Percentiles rank a stretch among this genome's conserved stretches.
Evolutionary conservation across 2,113 vertebrate species (phyloP).

Genomic region (Varanus komodoensis): DNA sequence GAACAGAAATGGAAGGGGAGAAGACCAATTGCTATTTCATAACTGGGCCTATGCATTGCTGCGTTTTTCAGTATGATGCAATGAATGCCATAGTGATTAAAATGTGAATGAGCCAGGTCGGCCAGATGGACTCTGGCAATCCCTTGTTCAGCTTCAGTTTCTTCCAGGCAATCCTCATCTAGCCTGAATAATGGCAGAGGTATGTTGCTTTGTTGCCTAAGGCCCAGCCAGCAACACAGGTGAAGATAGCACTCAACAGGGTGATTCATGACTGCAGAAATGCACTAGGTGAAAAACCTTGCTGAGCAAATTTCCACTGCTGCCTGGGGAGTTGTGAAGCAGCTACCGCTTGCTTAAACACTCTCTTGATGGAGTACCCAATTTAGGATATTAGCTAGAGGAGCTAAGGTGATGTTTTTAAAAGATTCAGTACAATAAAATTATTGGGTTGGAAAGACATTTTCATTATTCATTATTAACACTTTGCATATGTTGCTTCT

Average conservation of each 20-base stretch:
- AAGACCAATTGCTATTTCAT: background rate
- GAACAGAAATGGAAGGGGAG: background rate
- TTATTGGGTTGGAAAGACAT: background rate
- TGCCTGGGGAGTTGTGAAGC: background rate
- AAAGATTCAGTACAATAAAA: background rate
- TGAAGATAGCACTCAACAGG: background rate
- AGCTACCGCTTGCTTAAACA: background rate
- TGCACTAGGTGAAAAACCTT: background rate
- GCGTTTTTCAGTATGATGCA: background rate
- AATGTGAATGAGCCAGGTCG: background rate
- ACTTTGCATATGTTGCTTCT: no score
- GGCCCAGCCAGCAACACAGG: background rate
- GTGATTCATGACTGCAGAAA: background rate
- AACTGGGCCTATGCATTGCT: background rate
- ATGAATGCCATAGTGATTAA: background rate
- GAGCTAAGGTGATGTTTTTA: background rate
- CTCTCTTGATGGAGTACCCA: background rate
- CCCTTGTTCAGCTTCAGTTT: background rate
- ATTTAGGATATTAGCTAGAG: background rate
- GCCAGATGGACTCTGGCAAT: background rate
- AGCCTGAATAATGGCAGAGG: background rate
- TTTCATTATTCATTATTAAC: no score
- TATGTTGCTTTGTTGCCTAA: background rate
- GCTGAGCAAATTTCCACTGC: background rate
- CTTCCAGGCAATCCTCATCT: background rate